phyloP scores from a whole-genome alignment of 1,140 invertebrate genomes.

The Myzus persicae region DNA sequence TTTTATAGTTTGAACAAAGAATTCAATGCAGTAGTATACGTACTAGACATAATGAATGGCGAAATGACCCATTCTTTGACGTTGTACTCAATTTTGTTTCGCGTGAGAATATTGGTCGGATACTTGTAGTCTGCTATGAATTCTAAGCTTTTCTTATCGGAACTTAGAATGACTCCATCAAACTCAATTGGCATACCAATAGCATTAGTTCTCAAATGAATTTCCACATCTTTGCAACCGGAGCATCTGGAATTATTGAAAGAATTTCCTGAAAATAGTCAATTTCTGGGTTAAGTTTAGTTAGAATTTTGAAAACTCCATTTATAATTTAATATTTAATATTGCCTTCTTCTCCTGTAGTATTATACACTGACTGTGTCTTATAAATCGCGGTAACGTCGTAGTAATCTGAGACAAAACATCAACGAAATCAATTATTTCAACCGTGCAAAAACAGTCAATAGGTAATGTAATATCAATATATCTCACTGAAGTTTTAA shows the following conservation, averaged over 20 bases:
- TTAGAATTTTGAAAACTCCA: background rate
- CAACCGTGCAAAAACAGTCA: no score
- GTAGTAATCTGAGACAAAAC: background rate
- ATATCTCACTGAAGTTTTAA: no score
- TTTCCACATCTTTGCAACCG: no score
- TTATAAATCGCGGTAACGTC: background rate
- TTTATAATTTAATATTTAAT: background rate
- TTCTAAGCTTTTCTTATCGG: background rate
- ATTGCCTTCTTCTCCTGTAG: background rate
- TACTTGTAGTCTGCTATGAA: background rate
- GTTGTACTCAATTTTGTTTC: background rate
- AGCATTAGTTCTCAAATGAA: slow-evolving; percentile 10
- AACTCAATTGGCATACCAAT: background rate
- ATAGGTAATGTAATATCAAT: no score
- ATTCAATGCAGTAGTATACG: no score
- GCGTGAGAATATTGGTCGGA: background rate
- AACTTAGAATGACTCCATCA: background rate
- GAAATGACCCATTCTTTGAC: background rate
- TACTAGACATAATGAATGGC: background rate
- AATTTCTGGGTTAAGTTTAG: background rate
- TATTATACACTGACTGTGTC: background rate
- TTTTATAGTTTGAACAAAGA: no score
- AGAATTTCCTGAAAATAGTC: background rate
- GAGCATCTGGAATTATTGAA: no score
- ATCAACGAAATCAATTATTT: background rate